Conservation (phyloP, 2,113 vertebrate genomes). For the Ammodytes marinus region DNA sequence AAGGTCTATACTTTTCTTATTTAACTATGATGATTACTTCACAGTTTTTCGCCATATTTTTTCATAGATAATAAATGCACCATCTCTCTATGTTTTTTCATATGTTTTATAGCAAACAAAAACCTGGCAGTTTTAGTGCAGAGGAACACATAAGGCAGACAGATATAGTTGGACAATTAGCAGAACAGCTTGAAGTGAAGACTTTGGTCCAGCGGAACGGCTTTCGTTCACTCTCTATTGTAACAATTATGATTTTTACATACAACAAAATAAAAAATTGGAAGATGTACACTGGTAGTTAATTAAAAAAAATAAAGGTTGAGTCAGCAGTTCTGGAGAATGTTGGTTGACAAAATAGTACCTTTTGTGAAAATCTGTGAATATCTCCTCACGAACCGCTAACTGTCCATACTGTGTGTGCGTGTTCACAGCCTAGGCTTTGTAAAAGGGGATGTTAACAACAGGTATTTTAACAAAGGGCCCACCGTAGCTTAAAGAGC, state of each 20-base stretch:
- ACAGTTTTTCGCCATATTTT: background rate
- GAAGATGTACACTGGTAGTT: too few species aligned
- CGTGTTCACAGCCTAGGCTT: too few species aligned
- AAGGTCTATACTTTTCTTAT: background rate
- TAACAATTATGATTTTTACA: background rate
- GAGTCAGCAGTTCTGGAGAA: too few species aligned
- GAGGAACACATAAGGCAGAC: background rate
- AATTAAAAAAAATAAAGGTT: too few species aligned
- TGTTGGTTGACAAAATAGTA: too few species aligned
- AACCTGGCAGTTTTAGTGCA: background rate
- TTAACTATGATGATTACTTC: background rate
- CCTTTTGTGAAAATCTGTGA: too few species aligned
- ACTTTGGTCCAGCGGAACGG: background rate
- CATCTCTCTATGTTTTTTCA: background rate
- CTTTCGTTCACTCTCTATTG: background rate
- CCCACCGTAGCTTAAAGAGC: too few species aligned
- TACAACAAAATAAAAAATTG: background rate
- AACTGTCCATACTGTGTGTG: too few species aligned
- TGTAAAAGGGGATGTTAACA: too few species aligned
- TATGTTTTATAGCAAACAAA: background rate
- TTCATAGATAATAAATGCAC: background rate
- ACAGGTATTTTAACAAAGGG: too few species aligned
- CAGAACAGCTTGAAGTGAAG: background rate
- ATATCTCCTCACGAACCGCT: too few species aligned
- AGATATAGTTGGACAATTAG: background rate